Base-by-base conservation (phyloP, 2,888 invertebrate species). In the Drosophila anomelani region DNA sequence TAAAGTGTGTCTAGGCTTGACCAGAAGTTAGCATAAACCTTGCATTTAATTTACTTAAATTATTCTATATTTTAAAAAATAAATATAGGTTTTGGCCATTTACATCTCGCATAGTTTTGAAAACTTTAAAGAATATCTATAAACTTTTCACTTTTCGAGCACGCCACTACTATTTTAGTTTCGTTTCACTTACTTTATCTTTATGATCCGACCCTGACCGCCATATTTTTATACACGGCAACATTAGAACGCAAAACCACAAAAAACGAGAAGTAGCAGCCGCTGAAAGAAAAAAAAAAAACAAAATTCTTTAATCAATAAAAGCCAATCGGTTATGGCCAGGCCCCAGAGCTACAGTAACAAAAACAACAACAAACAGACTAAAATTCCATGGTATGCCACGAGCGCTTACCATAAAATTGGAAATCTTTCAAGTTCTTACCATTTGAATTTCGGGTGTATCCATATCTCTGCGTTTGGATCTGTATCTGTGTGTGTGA, bases 321-420 rank as follows among this genome's bases (percentile, higher is more conserved):
- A 64, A 77, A 61, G 59, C 64, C 88, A 83, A 85, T 83, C 80
- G 77, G 86, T 66, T 85, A 78, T 72, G 62, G 77, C 74, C 68
- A 67, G 51, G 51, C 51, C 51, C 51, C 51, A 51, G 5, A 51
- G 66, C 63, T 67, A 57, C 43, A 17, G 26, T 41, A 41, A 46
- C 23, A 73, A 20, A 20, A 20, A 47, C 63, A 79, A 62, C 49
- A 77, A 38, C 36, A 60, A 51, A 34, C 39, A 62, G 78, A 57
- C 76, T 76, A 58, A 78, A 66, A 85, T 85, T 83, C 81, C 84
- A 59, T 46, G 53, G 74, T 62, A 75, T 80, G 89, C 88, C 85
- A 87, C 85, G 82, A 89, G 89, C 88, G 77, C 69, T 76, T 73
- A 77, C 80, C 89, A 85, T 85, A 81, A 85, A 85, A 84, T 85